Evolutionary conservation across 2,888 invertebrate genomes (phyloP).

Genomic region (Melinopterus prodromus): DNA sequence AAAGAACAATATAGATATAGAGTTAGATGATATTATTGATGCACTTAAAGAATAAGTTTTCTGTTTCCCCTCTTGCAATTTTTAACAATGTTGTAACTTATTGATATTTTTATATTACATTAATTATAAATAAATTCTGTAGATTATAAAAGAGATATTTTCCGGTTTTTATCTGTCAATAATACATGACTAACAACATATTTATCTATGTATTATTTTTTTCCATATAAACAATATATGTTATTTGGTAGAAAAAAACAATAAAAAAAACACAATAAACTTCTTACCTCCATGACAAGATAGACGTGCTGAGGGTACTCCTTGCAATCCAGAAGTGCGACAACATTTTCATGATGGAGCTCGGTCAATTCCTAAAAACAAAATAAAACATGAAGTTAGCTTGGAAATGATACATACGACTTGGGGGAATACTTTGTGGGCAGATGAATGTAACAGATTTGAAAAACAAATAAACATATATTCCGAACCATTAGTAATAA

Average conservation of each 20-base stretch:
- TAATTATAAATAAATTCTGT: slow-evolving; percentile 4
- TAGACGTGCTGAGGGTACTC: slow-evolving; percentile 95
- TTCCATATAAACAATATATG: not conserved
- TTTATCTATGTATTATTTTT: too few species aligned
- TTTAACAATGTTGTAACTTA: slow-evolving; percentile 4
- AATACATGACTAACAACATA: too few species aligned
- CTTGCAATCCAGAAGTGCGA: slow-evolving; percentile 96
- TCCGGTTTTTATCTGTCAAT: too few species aligned
- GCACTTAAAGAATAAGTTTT: slow-evolving; percentile 7
- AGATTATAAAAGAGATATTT: not conserved
- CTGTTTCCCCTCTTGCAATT: not conserved
- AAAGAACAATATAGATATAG: slow-evolving; percentile 41
- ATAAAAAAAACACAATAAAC: slow-evolving; percentile 20
- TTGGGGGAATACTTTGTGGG: too few species aligned
- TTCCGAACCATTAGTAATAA: too few species aligned
- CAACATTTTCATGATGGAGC: slow-evolving; percentile 98
- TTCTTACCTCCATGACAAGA: slow-evolving; percentile 96
- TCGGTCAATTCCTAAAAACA: slow-evolving; percentile 85
- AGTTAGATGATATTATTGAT: slow-evolving; percentile 33
- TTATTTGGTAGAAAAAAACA: not conserved
- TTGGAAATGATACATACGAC: too few species aligned
- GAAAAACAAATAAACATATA: too few species aligned
- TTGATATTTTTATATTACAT: slow-evolving; percentile 16
- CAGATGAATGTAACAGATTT: too few species aligned
- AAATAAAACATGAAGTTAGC: slow-evolving; percentile 18